phyloP scores from a whole-genome alignment of 2,797 vertebrate genomes.

The Vespertilio murinus region DNA sequence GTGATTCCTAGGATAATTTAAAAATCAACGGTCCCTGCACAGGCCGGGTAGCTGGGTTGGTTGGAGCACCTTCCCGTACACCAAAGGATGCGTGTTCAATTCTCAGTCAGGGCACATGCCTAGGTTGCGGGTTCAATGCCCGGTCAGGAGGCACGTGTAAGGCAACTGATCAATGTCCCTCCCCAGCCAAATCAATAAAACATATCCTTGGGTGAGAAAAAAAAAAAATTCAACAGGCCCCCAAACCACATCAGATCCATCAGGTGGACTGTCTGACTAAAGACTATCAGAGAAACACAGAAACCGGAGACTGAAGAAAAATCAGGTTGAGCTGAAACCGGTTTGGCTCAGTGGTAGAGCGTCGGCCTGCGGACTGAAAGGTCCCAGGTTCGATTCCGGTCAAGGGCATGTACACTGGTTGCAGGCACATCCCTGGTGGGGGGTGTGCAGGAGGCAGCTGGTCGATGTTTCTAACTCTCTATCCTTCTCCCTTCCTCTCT shows the following conservation, averaged over 20 bases:
- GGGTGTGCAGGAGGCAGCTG: too few relatives aligned
- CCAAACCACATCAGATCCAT: background rate
- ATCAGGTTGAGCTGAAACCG: background rate
- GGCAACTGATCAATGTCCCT: background rate
- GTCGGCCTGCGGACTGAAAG: too few relatives aligned
- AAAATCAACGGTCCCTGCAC: background rate
- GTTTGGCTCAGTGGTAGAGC: too few relatives aligned
- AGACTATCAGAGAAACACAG: background rate
- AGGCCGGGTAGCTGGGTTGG: background rate
- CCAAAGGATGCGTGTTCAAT: background rate
- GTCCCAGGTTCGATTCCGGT: too few relatives aligned
- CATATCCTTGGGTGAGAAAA: background rate
- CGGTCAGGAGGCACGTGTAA: accelerated
- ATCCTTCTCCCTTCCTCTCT: too few relatives aligned
- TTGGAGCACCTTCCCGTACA: background rate
- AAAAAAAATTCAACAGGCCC: background rate
- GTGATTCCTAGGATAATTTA: background rate
- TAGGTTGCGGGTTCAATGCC: background rate
- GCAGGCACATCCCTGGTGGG: too few relatives aligned
- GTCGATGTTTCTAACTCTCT: too few relatives aligned
- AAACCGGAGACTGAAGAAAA: background rate
- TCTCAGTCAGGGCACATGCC: background rate
- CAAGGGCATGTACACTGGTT: too few relatives aligned
- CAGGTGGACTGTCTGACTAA: background rate
- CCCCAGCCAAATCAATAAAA: background rate